Conservation (phyloP, 2,888 invertebrate genomes). For the Epicampocera succincta region DNA sequence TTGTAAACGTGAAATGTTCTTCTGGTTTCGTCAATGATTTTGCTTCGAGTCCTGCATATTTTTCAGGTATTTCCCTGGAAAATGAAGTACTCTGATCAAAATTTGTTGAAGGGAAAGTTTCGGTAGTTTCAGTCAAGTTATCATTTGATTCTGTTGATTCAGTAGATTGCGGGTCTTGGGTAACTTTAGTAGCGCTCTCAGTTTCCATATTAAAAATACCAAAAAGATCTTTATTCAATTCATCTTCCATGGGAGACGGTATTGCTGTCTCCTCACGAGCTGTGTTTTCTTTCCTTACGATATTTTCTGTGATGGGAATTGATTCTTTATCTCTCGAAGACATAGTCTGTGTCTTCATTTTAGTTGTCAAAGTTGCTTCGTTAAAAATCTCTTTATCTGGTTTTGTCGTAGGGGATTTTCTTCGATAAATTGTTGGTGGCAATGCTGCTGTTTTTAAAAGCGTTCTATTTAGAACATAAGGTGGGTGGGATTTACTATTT, state of each 20-base stretch:
- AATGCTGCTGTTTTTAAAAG: not conserved
- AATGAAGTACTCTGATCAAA: not conserved
- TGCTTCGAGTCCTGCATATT: not conserved
- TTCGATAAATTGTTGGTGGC: not conserved
- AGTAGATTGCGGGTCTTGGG: too few species aligned
- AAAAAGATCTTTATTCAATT: not conserved
- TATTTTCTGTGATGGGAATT: too few species aligned
- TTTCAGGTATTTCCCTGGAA: not conserved
- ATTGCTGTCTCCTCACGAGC: not conserved
- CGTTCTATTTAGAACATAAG: not conserved
- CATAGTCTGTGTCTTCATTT: too few species aligned
- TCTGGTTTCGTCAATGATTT: not conserved
- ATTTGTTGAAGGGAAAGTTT: slow-evolving; percentile 9
- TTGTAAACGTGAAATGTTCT: not conserved
- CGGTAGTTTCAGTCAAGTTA: not conserved
- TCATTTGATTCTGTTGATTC: not conserved
- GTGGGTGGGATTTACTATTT: not conserved
- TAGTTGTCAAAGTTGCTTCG: too few species aligned
- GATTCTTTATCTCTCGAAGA: too few species aligned
- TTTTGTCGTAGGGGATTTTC: not conserved
- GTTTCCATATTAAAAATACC: not conserved
- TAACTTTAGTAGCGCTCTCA: not conserved
- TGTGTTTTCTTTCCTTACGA: too few species aligned
- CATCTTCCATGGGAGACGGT: slow-evolving; percentile 52
- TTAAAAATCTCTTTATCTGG: too few species aligned